Evolutionary conservation across 2,888 invertebrate species (phyloP), one percentile per base, ranked within the genome.

Genomic region (Gerosis bhagava): DNA sequence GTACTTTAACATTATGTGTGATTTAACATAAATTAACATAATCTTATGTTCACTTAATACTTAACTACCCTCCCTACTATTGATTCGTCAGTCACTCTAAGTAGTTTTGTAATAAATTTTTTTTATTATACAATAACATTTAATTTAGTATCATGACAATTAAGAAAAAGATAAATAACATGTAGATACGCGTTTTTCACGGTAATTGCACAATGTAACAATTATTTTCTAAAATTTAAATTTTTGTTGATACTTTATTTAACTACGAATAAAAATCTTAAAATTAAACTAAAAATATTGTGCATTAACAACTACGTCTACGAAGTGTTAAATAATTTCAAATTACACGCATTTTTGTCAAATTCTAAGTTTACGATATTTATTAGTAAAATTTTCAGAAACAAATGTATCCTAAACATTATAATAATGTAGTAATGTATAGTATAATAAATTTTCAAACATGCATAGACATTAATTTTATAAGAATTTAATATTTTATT

Each of bases 241-340:
- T n/a, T n/a, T n/a, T n/a, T n/a, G n/a, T n/a, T n/a, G n/a, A n/a
- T n/a, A 64, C 53, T 67, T 65, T 66, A 59, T 54, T 59, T 63
- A 71, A 65, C 65, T 64, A 65, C 66, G 63, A 65, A 63, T 70
- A 70, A 68, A 73, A 62, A 60, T 70, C 63, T 71, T 68, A 64
- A 53, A 62, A 54, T 57, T 71, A 81, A 83, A n/a, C n/a, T n/a
- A 77, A 73, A 50, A 81, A 77, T 63, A 66, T 71, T 77, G 86
- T 84, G 86, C 83, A 77, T 68, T 70, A 84, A 86, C 83, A 73
- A 67, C 86, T 87, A 84, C 77, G 45, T 48, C 83, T 86, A 84
- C 79, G 53, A 61, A 77, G 82, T 84, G 83, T 73, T 74, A 80
- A 77, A 71, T 63, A 59, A 63, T 69, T 56, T 69, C 42, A 63